These are phyloP conservation scores for Meda fulgida DNA, from an alignment of 2,797 vertebrate species.

Conservation along the genomic window DNA sequence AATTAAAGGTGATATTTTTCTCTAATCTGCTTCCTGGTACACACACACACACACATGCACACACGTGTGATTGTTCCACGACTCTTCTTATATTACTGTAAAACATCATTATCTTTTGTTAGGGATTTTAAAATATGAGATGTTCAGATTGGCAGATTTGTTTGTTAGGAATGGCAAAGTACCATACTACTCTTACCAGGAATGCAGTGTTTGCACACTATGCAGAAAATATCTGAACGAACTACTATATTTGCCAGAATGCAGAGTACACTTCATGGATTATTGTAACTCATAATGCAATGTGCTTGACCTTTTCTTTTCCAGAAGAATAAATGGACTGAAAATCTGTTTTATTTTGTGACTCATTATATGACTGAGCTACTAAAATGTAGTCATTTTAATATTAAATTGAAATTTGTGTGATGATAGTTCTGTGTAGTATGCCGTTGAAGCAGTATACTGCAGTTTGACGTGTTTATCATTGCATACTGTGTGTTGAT, in stretches of 20 bases:
- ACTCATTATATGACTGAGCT: neutral
- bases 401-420: neutral
- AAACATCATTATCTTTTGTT: no score
- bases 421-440: neutral
- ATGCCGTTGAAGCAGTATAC: neutral
- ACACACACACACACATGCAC: neutral
- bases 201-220: neutral
- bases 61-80: neutral
- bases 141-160: no score
- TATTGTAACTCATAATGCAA: neutral
- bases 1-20: conserved; percentile 66
- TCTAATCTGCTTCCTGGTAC: conserved; percentile 65
- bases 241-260: neutral
- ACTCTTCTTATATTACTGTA: neutral
- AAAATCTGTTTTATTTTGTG: neutral
- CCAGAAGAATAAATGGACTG: neutral
- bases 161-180: neutral
- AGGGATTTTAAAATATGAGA: no score
- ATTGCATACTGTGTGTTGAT: neutral
- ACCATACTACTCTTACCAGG: neutral
- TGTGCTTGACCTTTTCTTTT: neutral
- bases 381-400: neutral
- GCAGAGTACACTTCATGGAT: neutral
- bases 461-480: neutral
- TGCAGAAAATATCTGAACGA: no score